Evolutionary conservation across 2,888 invertebrate species (phyloP).

Genomic region (Hydropsyche betteni): DNA sequence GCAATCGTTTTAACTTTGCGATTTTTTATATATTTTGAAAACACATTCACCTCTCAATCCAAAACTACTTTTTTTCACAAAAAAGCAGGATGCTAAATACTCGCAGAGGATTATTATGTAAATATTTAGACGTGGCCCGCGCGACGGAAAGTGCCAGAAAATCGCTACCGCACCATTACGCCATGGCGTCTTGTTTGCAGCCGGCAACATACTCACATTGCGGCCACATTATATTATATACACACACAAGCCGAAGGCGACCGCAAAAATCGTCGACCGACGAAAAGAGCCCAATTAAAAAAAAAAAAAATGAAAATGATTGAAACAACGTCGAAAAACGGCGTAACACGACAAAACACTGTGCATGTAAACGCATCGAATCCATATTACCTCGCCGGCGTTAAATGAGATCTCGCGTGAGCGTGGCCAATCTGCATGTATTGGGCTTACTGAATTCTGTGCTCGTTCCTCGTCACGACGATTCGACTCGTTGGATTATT

Average conservation of each 20-base stretch:
- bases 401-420: constrained; percentile 6
- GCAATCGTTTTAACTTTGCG: too few species aligned
- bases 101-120: constrained; percentile 8
- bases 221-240: too few species aligned
- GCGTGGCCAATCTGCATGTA: background rate
- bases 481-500: constrained; percentile 7
- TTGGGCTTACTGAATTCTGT: background rate
- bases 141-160: background rate
- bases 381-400: background rate
- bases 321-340: background rate
- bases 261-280: too few species aligned
- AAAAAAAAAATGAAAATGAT: background rate
- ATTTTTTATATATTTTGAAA: too few species aligned
- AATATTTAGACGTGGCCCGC: constrained; percentile 7
- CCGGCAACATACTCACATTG: background rate
- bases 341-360: constrained; percentile 3
- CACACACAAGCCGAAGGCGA: too few species aligned
- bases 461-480: background rate
- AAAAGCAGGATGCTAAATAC: background rate
- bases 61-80: too few species aligned
- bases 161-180: constrained; percentile 9
- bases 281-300: too few species aligned
- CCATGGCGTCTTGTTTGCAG: constrained; percentile 20
- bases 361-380: constrained; percentile 17
- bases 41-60: too few species aligned